A percentile compares a stretch with the other conserved stretches of the same genome.
phyloP scores from a whole-genome alignment of 2,888 invertebrate genomes.

The Synergus gifuensis region DNA sequence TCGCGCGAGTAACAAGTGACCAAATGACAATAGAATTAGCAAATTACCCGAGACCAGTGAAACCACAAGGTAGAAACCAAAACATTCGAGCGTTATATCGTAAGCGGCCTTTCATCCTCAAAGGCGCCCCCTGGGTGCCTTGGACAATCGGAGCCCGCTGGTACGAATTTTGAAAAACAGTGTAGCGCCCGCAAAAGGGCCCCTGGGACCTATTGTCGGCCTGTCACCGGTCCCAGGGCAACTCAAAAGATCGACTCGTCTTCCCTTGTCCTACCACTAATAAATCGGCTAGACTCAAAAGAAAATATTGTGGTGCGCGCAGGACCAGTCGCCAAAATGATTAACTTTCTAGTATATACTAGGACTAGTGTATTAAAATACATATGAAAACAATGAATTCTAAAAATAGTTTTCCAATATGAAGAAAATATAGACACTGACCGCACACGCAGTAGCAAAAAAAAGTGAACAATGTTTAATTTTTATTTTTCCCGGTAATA shows the following conservation, averaged over 20 bases:
- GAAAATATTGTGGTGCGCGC: conserved; percentile 6
- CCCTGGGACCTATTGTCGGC: conserved; percentile 66
- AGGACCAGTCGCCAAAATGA: conserved; percentile 11
- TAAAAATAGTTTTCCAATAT: background rate
- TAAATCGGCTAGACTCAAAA: conserved; percentile 34
- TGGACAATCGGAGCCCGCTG: conserved; percentile 69
- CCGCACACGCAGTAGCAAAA: background rate
- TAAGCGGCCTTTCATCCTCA: conserved; percentile 46
- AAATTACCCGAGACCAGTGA: conserved; percentile 58
- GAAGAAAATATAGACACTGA: no score
- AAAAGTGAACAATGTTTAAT: conserved; percentile 3
- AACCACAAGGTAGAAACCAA: conserved; percentile 48
- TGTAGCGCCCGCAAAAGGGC: conserved; percentile 65
- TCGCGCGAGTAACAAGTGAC: conserved; percentile 61
- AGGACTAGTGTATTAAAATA: background rate
- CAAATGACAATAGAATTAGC: conserved; percentile 68
- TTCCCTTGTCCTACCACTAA: conserved; percentile 15
- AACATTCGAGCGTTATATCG: conserved; percentile 47
- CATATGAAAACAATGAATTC: background rate
- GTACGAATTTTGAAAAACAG: conserved; percentile 74
- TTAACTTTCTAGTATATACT: background rate
- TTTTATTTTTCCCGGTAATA: background rate
- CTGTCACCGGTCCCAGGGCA: conserved; percentile 67
- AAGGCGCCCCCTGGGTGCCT: conserved; percentile 60
- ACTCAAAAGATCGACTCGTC: conserved; percentile 48